Evolutionary conservation across 1,140 invertebrate species (phyloP).

Genomic region (Cydia amplana): DNA sequence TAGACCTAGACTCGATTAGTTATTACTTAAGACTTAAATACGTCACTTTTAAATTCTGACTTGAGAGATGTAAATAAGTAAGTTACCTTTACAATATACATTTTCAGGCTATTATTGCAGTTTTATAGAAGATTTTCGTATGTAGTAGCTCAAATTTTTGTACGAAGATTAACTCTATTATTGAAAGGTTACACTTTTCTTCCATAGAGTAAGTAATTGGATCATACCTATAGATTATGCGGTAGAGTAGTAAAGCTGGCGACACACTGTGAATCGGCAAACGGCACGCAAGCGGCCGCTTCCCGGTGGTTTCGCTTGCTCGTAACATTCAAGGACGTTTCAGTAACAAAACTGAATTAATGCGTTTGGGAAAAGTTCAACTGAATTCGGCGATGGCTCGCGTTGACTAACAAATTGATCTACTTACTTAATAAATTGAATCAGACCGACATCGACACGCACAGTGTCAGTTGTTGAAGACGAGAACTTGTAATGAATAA

Average conservation of each 20-base stretch:
- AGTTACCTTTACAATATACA: too few species aligned
- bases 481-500: background rate
- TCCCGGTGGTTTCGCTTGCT: constrained; percentile 48
- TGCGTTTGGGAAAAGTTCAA: constrained; percentile 27
- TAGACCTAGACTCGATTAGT: too few species aligned
- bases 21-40: too few species aligned
- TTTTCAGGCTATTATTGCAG: too few species aligned
- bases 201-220: background rate
- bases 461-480: background rate
- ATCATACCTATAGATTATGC: background rate
- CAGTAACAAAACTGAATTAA: constrained; percentile 37
- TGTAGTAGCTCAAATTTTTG: too few species aligned
- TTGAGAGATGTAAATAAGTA: too few species aligned
- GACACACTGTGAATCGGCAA: constrained; percentile 41
- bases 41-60: too few species aligned
- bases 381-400: background rate
- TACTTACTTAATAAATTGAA: background rate
- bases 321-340: constrained; percentile 60
- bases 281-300: constrained; percentile 50
- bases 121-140: too few species aligned
- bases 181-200: too few species aligned
- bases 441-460: background rate
- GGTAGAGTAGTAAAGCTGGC: background rate
- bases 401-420: background rate
- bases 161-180: too few species aligned